A percentile compares a stretch with the other conserved stretches of the same genome.
These are phyloP conservation scores for Meliscaeva auricollis DNA, from an alignment of 2,888 invertebrate genomes.

Conservation along the genomic window DNA sequence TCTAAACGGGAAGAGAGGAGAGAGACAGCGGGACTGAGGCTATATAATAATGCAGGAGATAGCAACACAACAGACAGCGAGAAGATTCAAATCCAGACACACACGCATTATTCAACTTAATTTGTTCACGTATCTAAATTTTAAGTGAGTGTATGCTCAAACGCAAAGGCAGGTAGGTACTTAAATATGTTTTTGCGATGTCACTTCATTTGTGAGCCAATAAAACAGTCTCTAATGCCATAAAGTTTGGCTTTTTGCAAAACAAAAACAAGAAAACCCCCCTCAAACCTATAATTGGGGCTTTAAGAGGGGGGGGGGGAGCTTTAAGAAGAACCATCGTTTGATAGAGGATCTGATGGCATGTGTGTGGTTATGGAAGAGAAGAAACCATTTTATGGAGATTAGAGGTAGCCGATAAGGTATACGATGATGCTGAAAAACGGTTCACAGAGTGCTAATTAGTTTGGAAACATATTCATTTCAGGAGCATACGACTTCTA, in stretches of 20 bases:
- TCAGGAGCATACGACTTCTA: slow-evolving; percentile 2
- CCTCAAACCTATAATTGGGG: not conserved
- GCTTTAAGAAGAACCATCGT: not conserved
- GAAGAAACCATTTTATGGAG: slow-evolving; percentile 22
- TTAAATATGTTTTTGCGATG: slow-evolving; percentile 65
- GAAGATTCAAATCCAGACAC: slow-evolving; percentile 64
- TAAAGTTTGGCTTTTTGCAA: slow-evolving; percentile 14
- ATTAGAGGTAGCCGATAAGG: slow-evolving; percentile 56
- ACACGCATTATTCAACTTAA: slow-evolving; percentile 74
- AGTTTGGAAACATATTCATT: slow-evolving; percentile 68
- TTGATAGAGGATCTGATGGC: slow-evolving; percentile 5
- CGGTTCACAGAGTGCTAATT: slow-evolving; percentile 66
- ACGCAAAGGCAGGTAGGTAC: slow-evolving; percentile 24
- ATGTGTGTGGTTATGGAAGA: not conserved
- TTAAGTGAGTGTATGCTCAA: slow-evolving; percentile 31
- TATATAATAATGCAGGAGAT: slow-evolving; percentile 51
- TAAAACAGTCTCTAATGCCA: slow-evolving; percentile 58
- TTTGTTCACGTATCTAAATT: slow-evolving; percentile 62
- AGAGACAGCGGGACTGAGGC: slow-evolving; percentile 3
- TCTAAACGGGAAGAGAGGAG: not conserved
- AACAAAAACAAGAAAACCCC: not conserved
- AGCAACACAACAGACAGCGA: too few species aligned
- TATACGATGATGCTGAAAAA: slow-evolving; percentile 48
- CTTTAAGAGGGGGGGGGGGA: not conserved
- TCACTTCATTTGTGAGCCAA: slow-evolving; percentile 72